phyloP scores from a whole-genome alignment of 1,140 invertebrate species.

The Megalopta genalis region DNA sequence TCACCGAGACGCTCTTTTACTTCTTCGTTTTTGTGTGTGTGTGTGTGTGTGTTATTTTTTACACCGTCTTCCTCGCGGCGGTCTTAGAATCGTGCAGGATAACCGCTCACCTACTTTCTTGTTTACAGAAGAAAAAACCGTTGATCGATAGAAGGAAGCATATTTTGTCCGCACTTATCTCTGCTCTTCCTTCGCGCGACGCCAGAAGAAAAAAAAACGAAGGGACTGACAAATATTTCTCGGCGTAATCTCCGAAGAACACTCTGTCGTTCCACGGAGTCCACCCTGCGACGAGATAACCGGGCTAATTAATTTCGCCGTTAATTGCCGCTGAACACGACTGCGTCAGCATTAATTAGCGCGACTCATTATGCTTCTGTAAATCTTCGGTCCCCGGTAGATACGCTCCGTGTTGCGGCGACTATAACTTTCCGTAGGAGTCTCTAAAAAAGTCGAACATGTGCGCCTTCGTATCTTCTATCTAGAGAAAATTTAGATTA shows the following conservation, averaged over 20 bases:
- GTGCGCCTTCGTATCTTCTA: background rate
- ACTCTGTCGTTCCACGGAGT: conserved; percentile 27
- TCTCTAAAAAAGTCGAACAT: background rate
- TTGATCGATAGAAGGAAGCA: conserved; percentile 14
- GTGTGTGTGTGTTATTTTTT: too few species aligned
- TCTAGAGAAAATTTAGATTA: background rate
- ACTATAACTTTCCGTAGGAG: background rate
- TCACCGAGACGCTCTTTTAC: too few species aligned
- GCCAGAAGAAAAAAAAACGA: background rate
- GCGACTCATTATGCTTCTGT: conserved; percentile 66
- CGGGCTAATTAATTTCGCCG: conserved; percentile 75
- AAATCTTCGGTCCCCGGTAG: background rate
- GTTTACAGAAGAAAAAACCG: background rate
- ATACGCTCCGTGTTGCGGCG: conserved; percentile 22
- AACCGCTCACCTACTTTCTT: background rate
- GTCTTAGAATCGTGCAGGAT: too few species aligned
- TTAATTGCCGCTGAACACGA: conserved; percentile 72
- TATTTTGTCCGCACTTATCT: conserved; percentile 33
- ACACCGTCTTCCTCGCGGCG: too few species aligned
- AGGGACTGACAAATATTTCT: conserved; percentile 23
- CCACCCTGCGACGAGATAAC: conserved; percentile 69
- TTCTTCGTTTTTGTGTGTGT: too few species aligned
- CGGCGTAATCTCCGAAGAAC: conserved; percentile 30
- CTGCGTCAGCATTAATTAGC: conserved; percentile 72
- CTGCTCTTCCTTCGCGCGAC: background rate